Base-by-base conservation (phyloP, 2,797 vertebrate species). In the Sus cebifrons region DNA sequence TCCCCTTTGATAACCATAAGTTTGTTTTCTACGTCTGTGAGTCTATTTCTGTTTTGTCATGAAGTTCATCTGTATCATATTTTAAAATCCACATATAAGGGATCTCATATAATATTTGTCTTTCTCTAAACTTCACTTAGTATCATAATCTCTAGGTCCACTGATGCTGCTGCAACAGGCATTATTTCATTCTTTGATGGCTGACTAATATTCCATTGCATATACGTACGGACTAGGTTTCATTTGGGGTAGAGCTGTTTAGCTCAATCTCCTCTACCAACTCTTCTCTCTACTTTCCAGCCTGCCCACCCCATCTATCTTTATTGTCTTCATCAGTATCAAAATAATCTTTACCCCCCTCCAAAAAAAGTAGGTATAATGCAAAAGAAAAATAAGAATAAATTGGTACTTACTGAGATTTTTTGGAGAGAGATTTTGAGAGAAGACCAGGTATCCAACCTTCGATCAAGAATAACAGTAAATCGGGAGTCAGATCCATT, bases 371-470 rank as follows among this genome's bases (percentile, higher is more conserved):
- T 73, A 92, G 83, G 60, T n/a, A 92, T 32, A 36, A 91, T 27
- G 9, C 86, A 82, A 95, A 97, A 78, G 5, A 85, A 91, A 96
- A 95, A 40, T 36, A 71, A 89, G 29, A 95, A 73, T 84, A 6
- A 27, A 56, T 54, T 74, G 77, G 58, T 23, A 98, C 99, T 99
- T 98, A 99, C 99, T 97, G 99, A 99, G 98, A 99, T 99, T 98
- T 99, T 99, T 82, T 99, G 99, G 70, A 99, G 99, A 86, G 99
- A 99, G 3, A 98, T 99, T 99, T 99, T 99, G 97, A 99, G 99
- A 2, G 99, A 99, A 91, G 99, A 98, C 99, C 99, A 99, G 0
- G 99, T 99, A 95, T 99, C 99, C 98, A 99, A 92, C 98, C 99
- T 99, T 98, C 99, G 98, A 97, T 99, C 99, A 99, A 99, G 98